Conservation (phyloP, 2,797 vertebrate genomes). For the Enteromius viviparus region DNA sequence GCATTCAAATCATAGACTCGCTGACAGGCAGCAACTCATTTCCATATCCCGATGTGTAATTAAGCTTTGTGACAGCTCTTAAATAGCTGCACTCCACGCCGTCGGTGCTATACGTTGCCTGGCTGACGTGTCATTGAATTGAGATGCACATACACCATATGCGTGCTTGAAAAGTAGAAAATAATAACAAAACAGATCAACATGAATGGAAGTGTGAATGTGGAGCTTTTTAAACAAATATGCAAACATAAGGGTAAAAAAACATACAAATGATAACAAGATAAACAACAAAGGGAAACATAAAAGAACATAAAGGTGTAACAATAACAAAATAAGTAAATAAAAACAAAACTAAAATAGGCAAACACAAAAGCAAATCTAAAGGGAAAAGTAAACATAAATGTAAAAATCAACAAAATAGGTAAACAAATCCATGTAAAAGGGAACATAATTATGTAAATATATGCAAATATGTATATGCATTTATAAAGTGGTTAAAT, state of each 20-base stretch:
- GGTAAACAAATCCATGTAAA: neutral
- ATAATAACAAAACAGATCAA: neutral
- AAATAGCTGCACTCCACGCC: neutral
- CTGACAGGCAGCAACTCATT: slow-evolving; percentile 45
- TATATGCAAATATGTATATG: neutral
- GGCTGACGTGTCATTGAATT: neutral
- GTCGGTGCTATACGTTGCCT: neutral
- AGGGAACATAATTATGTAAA: neutral
- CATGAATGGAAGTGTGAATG: neutral
- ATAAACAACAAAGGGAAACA: neutral
- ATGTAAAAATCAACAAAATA: neutral
- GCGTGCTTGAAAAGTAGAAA: neutral
- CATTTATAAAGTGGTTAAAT: neutral
- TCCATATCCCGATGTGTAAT: slow-evolving; percentile 45
- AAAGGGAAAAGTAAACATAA: neutral
- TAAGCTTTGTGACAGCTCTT: slow-evolving; percentile 43
- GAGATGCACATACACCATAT: slow-evolving; percentile 19
- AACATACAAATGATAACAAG: neutral
- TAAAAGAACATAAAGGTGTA: neutral
- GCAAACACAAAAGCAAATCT: neutral
- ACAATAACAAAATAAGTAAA: neutral
- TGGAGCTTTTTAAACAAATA: neutral
- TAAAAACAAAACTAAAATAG: neutral
- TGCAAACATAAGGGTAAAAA: neutral
- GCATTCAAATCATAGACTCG: slow-evolving; percentile 23